Evolutionary conservation across 2,113 vertebrate species (phyloP).

Genomic region (Lonchura striata): DNA sequence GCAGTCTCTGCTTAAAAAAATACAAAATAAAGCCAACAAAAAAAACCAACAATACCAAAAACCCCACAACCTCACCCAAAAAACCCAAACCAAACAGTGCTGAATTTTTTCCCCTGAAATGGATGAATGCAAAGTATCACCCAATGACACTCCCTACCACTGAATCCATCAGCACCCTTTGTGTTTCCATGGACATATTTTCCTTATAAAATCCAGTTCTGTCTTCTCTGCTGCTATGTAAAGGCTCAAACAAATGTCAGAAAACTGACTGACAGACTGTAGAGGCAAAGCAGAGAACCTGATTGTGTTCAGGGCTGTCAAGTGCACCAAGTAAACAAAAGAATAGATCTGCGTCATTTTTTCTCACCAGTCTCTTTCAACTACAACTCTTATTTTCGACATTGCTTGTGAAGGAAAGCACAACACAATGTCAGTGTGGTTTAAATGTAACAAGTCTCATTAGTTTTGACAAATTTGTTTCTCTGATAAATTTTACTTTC

Average conservation of each 20-base stretch:
- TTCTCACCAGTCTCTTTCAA: not conserved
- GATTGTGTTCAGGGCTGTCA: constrained; percentile 36
- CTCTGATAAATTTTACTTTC: not conserved
- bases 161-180: not conserved
- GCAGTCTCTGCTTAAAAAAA: not conserved
- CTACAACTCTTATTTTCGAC: not conserved
- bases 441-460: not conserved
- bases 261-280: constrained; percentile 41
- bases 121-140: not conserved
- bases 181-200: not conserved
- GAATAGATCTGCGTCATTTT: constrained; percentile 34
- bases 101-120: not conserved
- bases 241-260: constrained; percentile 43
- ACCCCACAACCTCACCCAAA: too few relatives aligned
- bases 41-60: not conserved
- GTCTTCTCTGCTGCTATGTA: not conserved
- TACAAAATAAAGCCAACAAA: not conserved
- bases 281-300: not conserved
- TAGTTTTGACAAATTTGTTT: not conserved
- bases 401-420: not conserved
- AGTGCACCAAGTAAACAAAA: constrained; percentile 37
- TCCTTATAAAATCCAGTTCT: not conserved
- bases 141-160: not conserved
- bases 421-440: not conserved
- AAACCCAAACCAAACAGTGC: not conserved